Evolutionary conservation across 2,797 vertebrate species (phyloP).

Genomic region (Gobionotothen gibberifrons): DNA sequence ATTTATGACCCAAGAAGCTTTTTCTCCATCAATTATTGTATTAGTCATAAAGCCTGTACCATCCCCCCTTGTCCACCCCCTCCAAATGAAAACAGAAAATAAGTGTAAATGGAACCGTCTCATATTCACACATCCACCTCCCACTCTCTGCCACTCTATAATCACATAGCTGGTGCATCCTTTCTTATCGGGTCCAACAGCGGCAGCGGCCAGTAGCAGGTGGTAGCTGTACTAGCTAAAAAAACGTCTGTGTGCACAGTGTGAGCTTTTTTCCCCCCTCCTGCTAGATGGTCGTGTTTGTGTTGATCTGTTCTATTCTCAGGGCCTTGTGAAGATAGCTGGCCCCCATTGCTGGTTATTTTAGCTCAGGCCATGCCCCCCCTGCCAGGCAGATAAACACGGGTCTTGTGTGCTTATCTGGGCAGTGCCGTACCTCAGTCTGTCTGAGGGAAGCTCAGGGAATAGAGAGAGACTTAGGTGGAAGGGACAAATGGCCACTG

Average conservation of each 20-base stretch:
- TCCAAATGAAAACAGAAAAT: conserved; percentile 66
- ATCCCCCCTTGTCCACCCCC: conserved; percentile 34
- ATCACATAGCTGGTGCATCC: conserved; percentile 60
- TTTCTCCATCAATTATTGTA: conserved; percentile 77
- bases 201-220: conserved; percentile 68
- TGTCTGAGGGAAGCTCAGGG: conserved; percentile 62
- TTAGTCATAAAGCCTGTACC: conserved; percentile 76
- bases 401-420: conserved; percentile 74
- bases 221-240: conserved; percentile 73
- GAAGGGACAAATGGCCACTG: conserved; percentile 64
- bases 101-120: conserved; percentile 74
- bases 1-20: conserved; percentile 80
- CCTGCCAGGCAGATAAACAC: conserved; percentile 77
- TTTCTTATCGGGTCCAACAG: conserved; percentile 75
- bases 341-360: conserved; percentile 70
- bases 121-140: conserved; percentile 70
- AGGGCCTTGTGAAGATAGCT: conserved; percentile 71
- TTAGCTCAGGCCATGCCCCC: conserved; percentile 59
- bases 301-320: conserved; percentile 65
- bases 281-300: conserved; percentile 45
- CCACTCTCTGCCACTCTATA: conserved; percentile 68
- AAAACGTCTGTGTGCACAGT: conserved; percentile 65
- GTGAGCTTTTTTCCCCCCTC: conserved; percentile 34
- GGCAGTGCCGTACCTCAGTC: conserved; percentile 53
- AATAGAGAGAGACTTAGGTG: conserved; percentile 56